Conservation (phyloP, 2,113 vertebrate species). For the Turnix velox region DNA sequence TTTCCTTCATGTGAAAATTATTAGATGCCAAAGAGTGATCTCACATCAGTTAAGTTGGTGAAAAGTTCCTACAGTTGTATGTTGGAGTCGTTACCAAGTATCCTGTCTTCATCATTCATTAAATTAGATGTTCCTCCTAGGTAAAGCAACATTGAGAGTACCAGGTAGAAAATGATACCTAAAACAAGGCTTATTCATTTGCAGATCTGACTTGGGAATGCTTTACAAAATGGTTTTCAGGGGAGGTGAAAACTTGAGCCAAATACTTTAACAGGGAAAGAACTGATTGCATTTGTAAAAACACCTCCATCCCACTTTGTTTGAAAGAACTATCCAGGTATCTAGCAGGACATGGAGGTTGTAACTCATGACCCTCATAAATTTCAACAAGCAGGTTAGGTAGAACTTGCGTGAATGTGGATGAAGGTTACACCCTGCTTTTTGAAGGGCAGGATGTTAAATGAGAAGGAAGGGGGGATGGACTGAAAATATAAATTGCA, state of each 20-base stretch:
- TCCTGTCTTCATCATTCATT: background rate
- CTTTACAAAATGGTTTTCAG: background rate
- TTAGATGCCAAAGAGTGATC: background rate
- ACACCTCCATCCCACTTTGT: background rate
- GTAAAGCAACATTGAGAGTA: background rate
- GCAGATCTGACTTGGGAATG: background rate
- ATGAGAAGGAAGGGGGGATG: background rate
- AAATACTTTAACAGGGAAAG: background rate
- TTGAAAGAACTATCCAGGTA: background rate
- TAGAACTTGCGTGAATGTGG: background rate
- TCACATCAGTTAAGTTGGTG: background rate
- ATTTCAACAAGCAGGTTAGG: background rate
- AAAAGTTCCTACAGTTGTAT: background rate
- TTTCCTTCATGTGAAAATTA: background rate
- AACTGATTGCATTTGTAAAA: background rate
- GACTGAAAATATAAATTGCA: background rate
- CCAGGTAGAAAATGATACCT: background rate
- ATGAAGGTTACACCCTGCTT: background rate
- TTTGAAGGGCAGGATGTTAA: background rate
- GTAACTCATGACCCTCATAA: background rate
- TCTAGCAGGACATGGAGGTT: fast-evolving
- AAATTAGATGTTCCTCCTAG: background rate
- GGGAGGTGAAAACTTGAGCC: background rate
- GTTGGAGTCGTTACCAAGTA: background rate
- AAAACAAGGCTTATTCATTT: background rate